phyloP scores from a whole-genome alignment of 2,888 invertebrate genomes.

The Athripsodes cinereus region DNA sequence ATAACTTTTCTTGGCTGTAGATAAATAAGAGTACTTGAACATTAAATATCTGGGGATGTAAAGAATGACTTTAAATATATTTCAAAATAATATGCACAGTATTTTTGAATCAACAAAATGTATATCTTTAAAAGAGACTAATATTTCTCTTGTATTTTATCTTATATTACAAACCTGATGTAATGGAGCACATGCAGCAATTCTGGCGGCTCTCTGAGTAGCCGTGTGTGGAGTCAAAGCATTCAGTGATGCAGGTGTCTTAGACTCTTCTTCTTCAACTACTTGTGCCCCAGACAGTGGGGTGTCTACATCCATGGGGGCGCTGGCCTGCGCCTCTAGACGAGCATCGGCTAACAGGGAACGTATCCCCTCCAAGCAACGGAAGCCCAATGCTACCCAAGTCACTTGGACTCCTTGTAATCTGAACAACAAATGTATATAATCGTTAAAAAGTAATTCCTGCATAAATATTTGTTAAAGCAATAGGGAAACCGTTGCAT shows the following conservation, averaged over 20 bases:
- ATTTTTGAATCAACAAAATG: no score
- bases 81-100: no score
- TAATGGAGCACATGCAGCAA: constrained; percentile 65
- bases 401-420: constrained; percentile 86
- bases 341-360: constrained; percentile 72
- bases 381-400: constrained; percentile 82
- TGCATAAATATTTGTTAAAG: no score
- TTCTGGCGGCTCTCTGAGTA: constrained; percentile 62
- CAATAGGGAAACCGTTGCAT: no score
- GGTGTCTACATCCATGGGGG: not conserved
- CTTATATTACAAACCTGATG: constrained; percentile 62
- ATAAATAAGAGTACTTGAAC: no score
- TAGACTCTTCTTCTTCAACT: not conserved
- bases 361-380: constrained; percentile 71
- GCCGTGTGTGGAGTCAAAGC: constrained; percentile 62
- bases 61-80: no score
- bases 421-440: constrained; percentile 36
- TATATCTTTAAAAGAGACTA: no score
- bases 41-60: no score
- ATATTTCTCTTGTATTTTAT: no score
- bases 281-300: not conserved
- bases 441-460: not conserved
- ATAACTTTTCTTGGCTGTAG: no score
- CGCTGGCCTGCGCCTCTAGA: constrained; percentile 53
- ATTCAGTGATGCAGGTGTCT: constrained; percentile 56